Evolutionary conservation across 2,113 vertebrate genomes (phyloP).

Genomic region (Oostethus manadensis): DNA sequence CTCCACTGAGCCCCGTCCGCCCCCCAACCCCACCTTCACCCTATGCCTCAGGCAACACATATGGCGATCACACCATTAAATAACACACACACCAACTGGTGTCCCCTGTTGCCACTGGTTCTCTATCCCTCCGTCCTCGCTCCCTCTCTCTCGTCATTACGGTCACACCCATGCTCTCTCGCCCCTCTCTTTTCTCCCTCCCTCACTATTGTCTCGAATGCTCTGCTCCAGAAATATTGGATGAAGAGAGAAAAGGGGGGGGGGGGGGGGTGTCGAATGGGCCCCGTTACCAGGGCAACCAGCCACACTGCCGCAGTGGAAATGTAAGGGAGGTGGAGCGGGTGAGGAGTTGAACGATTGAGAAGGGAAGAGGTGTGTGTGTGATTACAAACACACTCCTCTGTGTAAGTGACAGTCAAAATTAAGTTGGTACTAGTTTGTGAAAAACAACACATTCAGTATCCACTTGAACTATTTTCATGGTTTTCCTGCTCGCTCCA

Average conservation of each 20-base stretch:
- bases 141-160: background rate
- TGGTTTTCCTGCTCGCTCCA: too few species aligned
- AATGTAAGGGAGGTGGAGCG: slow-evolving; percentile 53
- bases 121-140: background rate
- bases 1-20: background rate
- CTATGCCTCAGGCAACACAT: slow-evolving; percentile 48
- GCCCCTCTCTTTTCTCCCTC: background rate
- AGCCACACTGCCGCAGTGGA: slow-evolving; percentile 78
- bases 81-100: slow-evolving; percentile 42
- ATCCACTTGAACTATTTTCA: background rate
- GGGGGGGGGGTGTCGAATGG: slow-evolving; percentile 56
- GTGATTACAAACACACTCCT: background rate
- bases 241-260: background rate
- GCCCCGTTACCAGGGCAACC: slow-evolving; percentile 83
- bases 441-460: too few species aligned
- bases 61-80: slow-evolving; percentile 52
- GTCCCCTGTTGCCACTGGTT: slow-evolving; percentile 29
- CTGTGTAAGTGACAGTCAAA: slow-evolving; percentile 1
- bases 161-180: background rate
- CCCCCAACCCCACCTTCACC: background rate
- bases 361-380: slow-evolving; percentile 24
- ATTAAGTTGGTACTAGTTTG: background rate
- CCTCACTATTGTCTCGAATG: slow-evolving; percentile 38
- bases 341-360: slow-evolving; percentile 34
- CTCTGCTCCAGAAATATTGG: slow-evolving; percentile 44